Evolutionary conservation across 2,888 invertebrate genomes (phyloP), one percentile per base, ranked within the genome.

Genomic region (Tholera decimalis): DNA sequence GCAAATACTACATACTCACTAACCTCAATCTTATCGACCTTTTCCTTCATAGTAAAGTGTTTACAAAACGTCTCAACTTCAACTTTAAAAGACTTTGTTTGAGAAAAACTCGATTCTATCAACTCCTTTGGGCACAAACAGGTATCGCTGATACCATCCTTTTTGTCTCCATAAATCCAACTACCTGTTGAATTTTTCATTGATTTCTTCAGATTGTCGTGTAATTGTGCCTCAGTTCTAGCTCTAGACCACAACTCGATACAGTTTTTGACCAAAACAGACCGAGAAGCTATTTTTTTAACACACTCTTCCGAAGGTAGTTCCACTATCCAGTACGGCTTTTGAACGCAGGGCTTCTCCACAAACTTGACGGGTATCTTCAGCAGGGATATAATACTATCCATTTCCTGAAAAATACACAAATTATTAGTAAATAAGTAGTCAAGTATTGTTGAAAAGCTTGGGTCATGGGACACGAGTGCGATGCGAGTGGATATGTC

Each of bases 41-140:
- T 99, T 81, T 98, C 97, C 59, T 96, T 93, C 89, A 97, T 97
- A 0, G 96, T 96, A 75, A 98, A 97, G 91, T 98, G 98, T 89
- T 97, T 98, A 88, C 98, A 98, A 89, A 98, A 99, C 0, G 98
- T 97, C 90, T 99, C 98, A 0, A 99, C 98, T 67, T 97, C 96
- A 9, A 99, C 96, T 95, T 98, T 98, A 87, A 98, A 99, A 0
- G 98, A 97, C 75, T 96, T 95, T 1, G 96, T 89, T 1, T 91
- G 79, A 20, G 91, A 86, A 79, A 96, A 96, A 86, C 96, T 96
- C 1, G 94, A 90, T 37, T 94, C 91, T 68, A 97, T 95, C 70
- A 96, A 85, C 51, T 96, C 90, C 46, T 90, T 87, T 0, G 97
- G 96, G 76, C 96, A 96, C 41, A 90, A 73, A 67, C 92, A 83